These are phyloP conservation scores for Eupithecia subumbrata DNA, from an alignment of 2,888 invertebrate genomes.

Conservation along the genomic window DNA sequence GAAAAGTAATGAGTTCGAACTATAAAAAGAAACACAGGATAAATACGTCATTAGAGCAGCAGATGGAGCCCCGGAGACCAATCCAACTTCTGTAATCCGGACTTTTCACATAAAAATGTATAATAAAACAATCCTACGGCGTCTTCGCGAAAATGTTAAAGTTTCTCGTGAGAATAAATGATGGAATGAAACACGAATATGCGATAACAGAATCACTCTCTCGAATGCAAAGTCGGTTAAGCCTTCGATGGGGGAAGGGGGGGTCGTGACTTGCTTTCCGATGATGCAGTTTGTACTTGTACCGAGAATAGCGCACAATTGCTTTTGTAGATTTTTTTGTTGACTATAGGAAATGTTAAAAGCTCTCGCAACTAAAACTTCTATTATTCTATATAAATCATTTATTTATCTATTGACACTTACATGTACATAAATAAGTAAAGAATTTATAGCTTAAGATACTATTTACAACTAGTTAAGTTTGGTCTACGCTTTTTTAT, in stretches of 20 bases:
- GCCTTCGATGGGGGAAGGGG: background rate
- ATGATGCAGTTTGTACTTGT: background rate
- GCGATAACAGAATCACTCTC: background rate
- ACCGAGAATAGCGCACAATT: background rate
- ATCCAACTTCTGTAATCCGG: background rate
- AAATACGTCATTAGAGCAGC: background rate
- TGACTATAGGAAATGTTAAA: too few species aligned
- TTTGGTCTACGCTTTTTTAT: too few species aligned
- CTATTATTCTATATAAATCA: too few species aligned
- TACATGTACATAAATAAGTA: too few species aligned
- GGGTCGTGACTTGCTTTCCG: background rate
- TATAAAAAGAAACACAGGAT: background rate
- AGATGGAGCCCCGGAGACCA: background rate
- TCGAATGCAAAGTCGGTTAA: background rate
- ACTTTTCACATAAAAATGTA: constrained; percentile 2
- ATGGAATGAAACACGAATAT: background rate
- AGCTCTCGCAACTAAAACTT: too few species aligned
- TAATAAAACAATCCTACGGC: constrained; percentile 1
- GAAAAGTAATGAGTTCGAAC: background rate
- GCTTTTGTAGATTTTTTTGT: too few species aligned
- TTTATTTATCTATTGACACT: too few species aligned
- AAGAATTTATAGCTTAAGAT: too few species aligned
- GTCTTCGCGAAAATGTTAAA: background rate
- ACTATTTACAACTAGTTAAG: too few species aligned
- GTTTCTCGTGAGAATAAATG: background rate